Evolutionary conservation across 1,140 invertebrate species (phyloP).

Genomic region (Plodia interpunctella): DNA sequence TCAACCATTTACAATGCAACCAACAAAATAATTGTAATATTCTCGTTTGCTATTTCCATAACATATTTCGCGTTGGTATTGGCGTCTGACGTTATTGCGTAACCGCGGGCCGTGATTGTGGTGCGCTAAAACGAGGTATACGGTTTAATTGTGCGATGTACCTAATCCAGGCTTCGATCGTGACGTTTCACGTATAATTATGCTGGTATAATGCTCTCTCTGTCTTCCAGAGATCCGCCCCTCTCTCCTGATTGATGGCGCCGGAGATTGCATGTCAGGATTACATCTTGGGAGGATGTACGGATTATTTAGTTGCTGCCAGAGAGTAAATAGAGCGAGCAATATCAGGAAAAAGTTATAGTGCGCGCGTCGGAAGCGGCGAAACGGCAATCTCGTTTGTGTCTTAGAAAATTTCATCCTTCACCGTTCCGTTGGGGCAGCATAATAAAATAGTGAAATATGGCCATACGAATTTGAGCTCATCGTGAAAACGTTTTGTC

Average conservation of each 20-base stretch:
- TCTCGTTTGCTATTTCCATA: neutral
- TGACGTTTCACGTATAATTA: conserved; percentile 12
- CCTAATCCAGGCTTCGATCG: conserved; percentile 9
- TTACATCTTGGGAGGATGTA: conserved; percentile 67
- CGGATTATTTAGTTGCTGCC: conserved; percentile 63
- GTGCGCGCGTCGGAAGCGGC: neutral
- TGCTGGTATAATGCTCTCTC: conserved; percentile 9
- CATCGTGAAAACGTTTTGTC: neutral
- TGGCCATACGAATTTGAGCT: conserved; percentile 4
- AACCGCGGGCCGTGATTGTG: neutral
- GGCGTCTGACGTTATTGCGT: neutral
- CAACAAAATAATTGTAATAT: neutral
- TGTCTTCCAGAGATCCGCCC: conserved; percentile 4
- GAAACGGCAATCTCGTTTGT: conserved; percentile 23
- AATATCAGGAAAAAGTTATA: conserved; percentile 35
- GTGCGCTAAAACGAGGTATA: conserved; percentile 6
- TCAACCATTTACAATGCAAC: neutral
- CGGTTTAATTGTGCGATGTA: conserved; percentile 10
- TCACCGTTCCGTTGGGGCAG: conserved; percentile 9
- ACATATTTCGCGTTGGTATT: neutral
- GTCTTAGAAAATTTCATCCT: conserved; percentile 25
- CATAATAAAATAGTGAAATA: conserved; percentile 9
- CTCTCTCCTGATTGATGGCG: conserved; percentile 56
- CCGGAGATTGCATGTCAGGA: conserved; percentile 71
- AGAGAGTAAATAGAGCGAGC: conserved; percentile 45